phyloP scores from a whole-genome alignment of 2,888 invertebrate genomes.

The Tetropium fuscum region DNA sequence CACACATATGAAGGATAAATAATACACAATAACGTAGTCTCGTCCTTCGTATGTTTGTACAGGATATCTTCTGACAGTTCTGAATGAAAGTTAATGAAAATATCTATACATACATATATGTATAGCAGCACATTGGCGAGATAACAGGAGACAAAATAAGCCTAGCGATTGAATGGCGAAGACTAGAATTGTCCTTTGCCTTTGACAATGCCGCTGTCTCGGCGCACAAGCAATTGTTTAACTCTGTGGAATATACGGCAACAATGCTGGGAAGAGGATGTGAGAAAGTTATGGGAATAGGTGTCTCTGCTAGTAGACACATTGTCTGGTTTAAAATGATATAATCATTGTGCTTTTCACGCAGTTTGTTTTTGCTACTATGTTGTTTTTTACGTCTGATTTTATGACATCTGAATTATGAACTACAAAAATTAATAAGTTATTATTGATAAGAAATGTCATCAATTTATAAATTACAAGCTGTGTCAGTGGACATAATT shows the following conservation, averaged over 20 bases:
- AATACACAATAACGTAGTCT: neutral
- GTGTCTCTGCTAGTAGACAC: neutral
- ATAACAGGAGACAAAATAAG: conserved; percentile 27
- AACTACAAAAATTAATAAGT: too few species aligned
- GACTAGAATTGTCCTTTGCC: conserved; percentile 25
- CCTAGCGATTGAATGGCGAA: conserved; percentile 24
- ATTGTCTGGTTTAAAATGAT: too few species aligned
- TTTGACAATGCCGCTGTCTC: conserved; percentile 27
- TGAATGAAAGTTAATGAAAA: conserved; percentile 11
- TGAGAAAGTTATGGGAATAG: conserved; percentile 14
- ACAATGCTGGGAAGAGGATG: conserved; percentile 28
- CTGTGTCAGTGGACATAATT: too few species aligned
- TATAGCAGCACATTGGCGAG: conserved; percentile 17
- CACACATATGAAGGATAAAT: too few species aligned
- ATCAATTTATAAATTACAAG: too few species aligned
- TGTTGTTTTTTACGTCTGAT: too few species aligned
- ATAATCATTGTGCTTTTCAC: too few species aligned
- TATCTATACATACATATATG: conserved; percentile 11
- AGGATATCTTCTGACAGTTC: conserved; percentile 21
- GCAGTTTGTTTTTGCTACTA: too few species aligned
- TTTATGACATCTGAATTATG: too few species aligned
- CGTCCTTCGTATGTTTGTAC: neutral
- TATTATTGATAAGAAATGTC: too few species aligned
- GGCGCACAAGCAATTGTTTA: conserved; percentile 28
- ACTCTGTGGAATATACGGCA: conserved; percentile 27